Evolutionary conservation across 2,113 vertebrate species (phyloP), one percentile per base, ranked within the genome.

Genomic region (Anolis carolinensis): DNA sequence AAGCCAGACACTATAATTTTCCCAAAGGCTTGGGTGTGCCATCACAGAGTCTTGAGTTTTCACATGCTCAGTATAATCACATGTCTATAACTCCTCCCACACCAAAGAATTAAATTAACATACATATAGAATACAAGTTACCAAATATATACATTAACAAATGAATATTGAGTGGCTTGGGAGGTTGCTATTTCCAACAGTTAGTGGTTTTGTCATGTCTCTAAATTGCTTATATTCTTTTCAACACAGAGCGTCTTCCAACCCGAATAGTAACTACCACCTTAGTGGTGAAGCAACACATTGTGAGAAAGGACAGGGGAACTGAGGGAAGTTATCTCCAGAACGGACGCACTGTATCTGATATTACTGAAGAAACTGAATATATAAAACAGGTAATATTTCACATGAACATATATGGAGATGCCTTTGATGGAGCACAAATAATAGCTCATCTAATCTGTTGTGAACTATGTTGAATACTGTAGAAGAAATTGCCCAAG

Each of bases 311-410:
- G 25, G 73, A 48, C 14, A 83, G 0, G 0, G 82, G 80, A 23
- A 52, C 4, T 0, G 83, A 2, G 76, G 94, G 94, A 50, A 34
- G 67, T 68, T 82, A 81, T 10, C 16, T 92, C 48, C 76, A 86
- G 0, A 93, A 86, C 32, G 92, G 89, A 13, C 90, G 93, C 3
- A 88, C 90, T 0, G 79, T 89, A 0, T 77, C 92, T 70, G 93
- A 95, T 20, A 79, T 96, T 79, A 93, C 79, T 3, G 95, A 96
- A 88, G 96, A 97, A 89, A 96, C 95, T 0, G 95, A 96, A 62
- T 96, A 96, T 0, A 92, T 96, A 67, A 94, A 71, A 88, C 92
- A 94, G 95, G 96, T 96, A 87, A 4, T 39, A 20, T 70, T 85
- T 75, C 30, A 11, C 25, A 72, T 82, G 23, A 39, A 18, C 7